Percentiles rank a stretch among this genome's conserved stretches.
These are phyloP conservation scores for Arenicola marina DNA, from an alignment of 2,888 invertebrate species.

Conservation along the genomic window DNA sequence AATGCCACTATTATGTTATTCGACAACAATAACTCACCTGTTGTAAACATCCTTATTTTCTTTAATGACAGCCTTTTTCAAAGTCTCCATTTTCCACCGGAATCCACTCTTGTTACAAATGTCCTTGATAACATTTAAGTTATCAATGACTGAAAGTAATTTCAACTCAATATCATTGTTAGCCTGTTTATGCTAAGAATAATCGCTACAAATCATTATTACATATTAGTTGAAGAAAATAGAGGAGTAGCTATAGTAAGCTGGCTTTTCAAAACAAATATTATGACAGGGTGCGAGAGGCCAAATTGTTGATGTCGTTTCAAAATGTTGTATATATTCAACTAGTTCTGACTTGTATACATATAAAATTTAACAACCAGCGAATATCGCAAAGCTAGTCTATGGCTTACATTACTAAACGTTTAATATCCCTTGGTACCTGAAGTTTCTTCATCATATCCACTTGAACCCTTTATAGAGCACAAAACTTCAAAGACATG, in stretches of 20 bases:
- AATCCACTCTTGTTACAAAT: conserved; percentile 73
- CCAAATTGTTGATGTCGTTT: neutral
- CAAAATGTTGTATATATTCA: neutral
- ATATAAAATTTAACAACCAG: neutral
- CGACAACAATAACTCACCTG: too few species aligned
- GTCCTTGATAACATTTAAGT: conserved; percentile 71
- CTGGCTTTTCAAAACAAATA: neutral
- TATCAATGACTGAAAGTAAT: conserved; percentile 65
- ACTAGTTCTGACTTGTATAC: neutral
- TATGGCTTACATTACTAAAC: neutral
- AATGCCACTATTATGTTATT: too few species aligned
- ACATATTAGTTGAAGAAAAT: neutral
- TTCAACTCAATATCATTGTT: neutral
- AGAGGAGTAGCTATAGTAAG: neutral
- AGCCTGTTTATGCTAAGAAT: neutral
- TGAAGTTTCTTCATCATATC: conserved; percentile 66
- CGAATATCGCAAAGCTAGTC: too few species aligned
- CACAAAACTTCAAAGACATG: conserved; percentile 74
- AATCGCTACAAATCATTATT: neutral
- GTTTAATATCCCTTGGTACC: conserved; percentile 31
- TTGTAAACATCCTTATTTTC: conserved; percentile 52
- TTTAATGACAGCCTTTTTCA: conserved; percentile 59
- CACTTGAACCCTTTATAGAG: conserved; percentile 68
- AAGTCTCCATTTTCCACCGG: conserved; percentile 66
- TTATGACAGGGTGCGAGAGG: neutral